Conservation (phyloP, 2,797 vertebrate genomes). For the Sylvilagus floridanus region DNA sequence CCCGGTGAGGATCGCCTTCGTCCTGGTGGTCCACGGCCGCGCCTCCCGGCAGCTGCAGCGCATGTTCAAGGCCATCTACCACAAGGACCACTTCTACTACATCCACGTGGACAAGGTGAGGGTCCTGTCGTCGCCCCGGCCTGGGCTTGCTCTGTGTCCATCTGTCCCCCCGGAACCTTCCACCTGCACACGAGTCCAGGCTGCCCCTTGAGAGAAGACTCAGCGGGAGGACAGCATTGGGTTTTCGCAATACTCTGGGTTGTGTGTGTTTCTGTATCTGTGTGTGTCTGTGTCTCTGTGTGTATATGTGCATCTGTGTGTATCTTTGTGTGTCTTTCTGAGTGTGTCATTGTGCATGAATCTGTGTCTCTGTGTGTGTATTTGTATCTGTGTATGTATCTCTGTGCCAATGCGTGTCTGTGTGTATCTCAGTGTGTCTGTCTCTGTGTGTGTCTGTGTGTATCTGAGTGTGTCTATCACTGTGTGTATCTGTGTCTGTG, state of each 20-base stretch:
- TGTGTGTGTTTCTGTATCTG: neutral
- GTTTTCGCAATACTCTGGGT: no score
- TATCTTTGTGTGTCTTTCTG: rapidly evolving
- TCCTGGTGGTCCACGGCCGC: slow-evolving; percentile 97
- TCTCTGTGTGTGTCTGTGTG: no score
- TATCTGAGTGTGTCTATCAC: no score
- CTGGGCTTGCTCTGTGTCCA: slow-evolving; percentile 21
- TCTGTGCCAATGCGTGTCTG: no score
- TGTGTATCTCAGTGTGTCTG: no score
- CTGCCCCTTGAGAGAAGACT: neutral
- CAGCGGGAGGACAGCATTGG: neutral
- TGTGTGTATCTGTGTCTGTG: neutral
- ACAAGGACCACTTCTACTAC: slow-evolving; percentile 97
- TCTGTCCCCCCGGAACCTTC: slow-evolving; percentile 59
- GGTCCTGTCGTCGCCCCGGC: neutral
- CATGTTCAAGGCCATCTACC: slow-evolving; percentile 99
- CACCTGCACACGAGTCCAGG: neutral
- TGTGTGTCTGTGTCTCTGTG: neutral
- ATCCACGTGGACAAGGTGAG: slow-evolving; percentile 98
- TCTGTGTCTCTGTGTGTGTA: no score
- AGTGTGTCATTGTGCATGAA: no score
- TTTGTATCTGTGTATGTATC: no score
- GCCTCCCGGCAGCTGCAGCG: slow-evolving; percentile 97
- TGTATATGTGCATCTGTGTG: neutral
- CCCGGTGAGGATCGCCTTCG: slow-evolving; percentile 95